phyloP scores from a whole-genome alignment of 2,888 invertebrate genomes.

The Eupithecia vulgata region DNA sequence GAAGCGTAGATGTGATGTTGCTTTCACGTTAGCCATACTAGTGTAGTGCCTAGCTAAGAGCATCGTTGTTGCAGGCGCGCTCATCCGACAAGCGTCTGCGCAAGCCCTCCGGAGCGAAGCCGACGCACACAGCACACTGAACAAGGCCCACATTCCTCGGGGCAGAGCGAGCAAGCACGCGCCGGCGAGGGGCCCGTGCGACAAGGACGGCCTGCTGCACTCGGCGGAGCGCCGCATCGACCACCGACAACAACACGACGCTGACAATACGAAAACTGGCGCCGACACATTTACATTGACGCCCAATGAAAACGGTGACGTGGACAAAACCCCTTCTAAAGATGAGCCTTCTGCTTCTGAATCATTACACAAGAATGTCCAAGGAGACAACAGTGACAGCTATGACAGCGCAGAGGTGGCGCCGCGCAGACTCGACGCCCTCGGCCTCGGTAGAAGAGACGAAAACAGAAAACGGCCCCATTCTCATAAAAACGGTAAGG shows the following conservation, averaged over 20 bases:
- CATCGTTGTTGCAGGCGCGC: constrained; percentile 59
- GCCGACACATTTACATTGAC: neutral
- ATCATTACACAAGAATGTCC: neutral
- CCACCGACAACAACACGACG: constrained; percentile 21
- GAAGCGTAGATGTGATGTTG: too few species aligned
- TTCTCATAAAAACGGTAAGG: constrained; percentile 17
- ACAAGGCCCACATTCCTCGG: constrained; percentile 57
- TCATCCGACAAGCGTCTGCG: constrained; percentile 73
- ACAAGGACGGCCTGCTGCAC: constrained; percentile 76
- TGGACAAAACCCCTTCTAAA: neutral
- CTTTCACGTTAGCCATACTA: too few species aligned
- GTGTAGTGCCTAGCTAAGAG: neutral
- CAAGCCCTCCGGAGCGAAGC: constrained; percentile 67
- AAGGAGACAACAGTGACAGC: neutral
- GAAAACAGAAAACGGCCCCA: constrained; percentile 32
- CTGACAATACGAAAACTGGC: neutral
- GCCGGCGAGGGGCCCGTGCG: constrained; percentile 30
- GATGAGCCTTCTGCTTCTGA: neutral
- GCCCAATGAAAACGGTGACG: neutral
- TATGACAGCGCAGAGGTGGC: neutral
- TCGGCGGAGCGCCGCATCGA: constrained; percentile 64
- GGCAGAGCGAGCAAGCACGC: neutral
- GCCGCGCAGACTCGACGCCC: neutral
- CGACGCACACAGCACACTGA: constrained; percentile 57
- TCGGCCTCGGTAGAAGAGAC: constrained; percentile 3